These are phyloP conservation scores for Cyrtorhinus lividipennis DNA, from an alignment of 1,140 invertebrate species.

Conservation along the genomic window DNA sequence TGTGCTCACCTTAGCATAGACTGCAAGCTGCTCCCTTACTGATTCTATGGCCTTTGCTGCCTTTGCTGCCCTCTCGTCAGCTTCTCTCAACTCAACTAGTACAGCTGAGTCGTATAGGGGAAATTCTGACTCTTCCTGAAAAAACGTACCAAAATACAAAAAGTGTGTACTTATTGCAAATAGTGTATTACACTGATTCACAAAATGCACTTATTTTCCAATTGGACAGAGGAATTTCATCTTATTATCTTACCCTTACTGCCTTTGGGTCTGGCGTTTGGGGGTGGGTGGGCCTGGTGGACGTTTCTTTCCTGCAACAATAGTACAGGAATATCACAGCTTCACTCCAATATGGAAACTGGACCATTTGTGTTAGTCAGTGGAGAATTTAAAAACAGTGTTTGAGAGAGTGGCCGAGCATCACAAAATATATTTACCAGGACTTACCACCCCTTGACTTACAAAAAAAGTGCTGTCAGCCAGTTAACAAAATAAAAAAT, in stretches of 20 bases:
- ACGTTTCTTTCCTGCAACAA: too few species aligned
- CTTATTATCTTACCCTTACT: neutral
- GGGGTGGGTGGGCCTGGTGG: too few species aligned
- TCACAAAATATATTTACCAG: too few species aligned
- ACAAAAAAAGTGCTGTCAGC: too few species aligned
- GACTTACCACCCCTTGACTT: too few species aligned
- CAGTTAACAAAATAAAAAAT: too few species aligned
- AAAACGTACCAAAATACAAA: neutral
- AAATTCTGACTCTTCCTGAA: constrained; percentile 1
- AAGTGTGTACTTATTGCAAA: neutral
- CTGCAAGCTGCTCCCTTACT: constrained; percentile 9
- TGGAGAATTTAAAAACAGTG: too few species aligned
- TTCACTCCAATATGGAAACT: too few species aligned
- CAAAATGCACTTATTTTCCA: neutral
- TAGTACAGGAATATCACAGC: too few species aligned
- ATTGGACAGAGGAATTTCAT: neutral
- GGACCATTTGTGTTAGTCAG: too few species aligned
- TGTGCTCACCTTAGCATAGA: constrained; percentile 6
- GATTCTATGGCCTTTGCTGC: constrained; percentile 7
- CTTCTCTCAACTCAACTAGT: constrained; percentile 11
- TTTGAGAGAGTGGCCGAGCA: too few species aligned
- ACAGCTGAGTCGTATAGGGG: constrained; percentile 14
- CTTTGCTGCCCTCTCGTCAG: constrained; percentile 12
- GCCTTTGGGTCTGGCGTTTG: too few species aligned
- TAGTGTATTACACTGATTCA: neutral